Evolutionary conservation across 2,797 vertebrate species (phyloP).

Genomic region (Simalia tracyae): DNA sequence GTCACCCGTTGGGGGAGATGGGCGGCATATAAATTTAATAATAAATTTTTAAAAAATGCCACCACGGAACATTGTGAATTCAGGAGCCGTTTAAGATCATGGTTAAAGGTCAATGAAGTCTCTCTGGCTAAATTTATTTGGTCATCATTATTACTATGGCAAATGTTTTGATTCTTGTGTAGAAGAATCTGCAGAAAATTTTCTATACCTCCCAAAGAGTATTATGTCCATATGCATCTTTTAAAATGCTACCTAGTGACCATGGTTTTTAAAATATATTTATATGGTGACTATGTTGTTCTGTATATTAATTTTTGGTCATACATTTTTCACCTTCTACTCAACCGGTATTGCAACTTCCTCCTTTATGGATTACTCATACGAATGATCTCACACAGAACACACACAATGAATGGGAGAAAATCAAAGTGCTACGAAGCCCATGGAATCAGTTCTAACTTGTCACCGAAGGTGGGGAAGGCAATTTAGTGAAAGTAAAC

Average conservation of each 20-base stretch:
- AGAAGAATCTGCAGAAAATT: not conserved
- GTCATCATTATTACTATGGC: not conserved
- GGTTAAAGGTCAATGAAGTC: not conserved
- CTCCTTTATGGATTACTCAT: not conserved
- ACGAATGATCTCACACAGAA: not conserved
- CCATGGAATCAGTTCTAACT: not conserved
- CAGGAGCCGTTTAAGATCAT: not conserved
- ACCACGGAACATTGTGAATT: not conserved
- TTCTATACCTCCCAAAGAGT: not conserved
- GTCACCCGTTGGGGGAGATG: too few species aligned
- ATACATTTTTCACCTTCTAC: not conserved
- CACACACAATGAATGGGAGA: fast-evolving
- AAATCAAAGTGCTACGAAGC: not conserved
- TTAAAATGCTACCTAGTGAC: not conserved
- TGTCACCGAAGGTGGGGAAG: not conserved
- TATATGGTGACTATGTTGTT: not conserved
- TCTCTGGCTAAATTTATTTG: not conserved
- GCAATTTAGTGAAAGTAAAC: not conserved
- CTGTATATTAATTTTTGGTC: not conserved
- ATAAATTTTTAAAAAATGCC: too few species aligned
- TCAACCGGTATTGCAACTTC: not conserved
- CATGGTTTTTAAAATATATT: not conserved
- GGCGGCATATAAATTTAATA: too few species aligned
- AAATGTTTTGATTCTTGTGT: not conserved
- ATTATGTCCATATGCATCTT: not conserved